Evolutionary conservation across 2,888 invertebrate species (phyloP).

Genomic region (Geophilus truncorum): DNA sequence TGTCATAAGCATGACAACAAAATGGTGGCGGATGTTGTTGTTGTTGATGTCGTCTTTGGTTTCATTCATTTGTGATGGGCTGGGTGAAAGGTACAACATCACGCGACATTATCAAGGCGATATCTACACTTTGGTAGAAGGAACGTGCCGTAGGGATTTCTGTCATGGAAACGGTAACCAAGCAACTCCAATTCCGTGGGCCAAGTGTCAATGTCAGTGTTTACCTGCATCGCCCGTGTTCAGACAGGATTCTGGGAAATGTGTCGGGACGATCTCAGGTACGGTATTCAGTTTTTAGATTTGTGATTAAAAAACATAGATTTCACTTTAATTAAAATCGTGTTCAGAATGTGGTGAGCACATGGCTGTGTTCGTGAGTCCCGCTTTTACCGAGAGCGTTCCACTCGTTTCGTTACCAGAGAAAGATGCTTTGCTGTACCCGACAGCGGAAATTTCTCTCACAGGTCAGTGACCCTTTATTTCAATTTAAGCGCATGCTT

Average conservation of each 20-base stretch:
- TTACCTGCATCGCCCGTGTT: constrained; percentile 69
- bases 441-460: constrained; percentile 77
- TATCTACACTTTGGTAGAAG: constrained; percentile 56
- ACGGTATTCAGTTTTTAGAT: constrained; percentile 43
- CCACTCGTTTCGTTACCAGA: constrained; percentile 80
- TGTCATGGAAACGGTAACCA: constrained; percentile 48
- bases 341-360: constrained; percentile 61
- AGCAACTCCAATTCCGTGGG: constrained; percentile 45
- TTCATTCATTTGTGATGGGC: background rate
- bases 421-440: constrained; percentile 81
- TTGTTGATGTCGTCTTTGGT: background rate
- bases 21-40: background rate
- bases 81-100: constrained; percentile 47
- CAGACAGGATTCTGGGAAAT: constrained; percentile 76
- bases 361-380: constrained; percentile 70
- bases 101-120: constrained; percentile 60
- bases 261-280: constrained; percentile 83
- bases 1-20: background rate
- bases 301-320: background rate
- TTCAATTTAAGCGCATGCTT: background rate
- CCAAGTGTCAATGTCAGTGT: constrained; percentile 69
- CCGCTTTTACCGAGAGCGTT: constrained; percentile 66
- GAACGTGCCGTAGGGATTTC: constrained; percentile 30
- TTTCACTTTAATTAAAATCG: background rate
- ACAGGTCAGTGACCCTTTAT: constrained; percentile 55